These are phyloP conservation scores for Spodoptera picta DNA, from an alignment of 2,888 invertebrate genomes.

Conservation along the genomic window DNA sequence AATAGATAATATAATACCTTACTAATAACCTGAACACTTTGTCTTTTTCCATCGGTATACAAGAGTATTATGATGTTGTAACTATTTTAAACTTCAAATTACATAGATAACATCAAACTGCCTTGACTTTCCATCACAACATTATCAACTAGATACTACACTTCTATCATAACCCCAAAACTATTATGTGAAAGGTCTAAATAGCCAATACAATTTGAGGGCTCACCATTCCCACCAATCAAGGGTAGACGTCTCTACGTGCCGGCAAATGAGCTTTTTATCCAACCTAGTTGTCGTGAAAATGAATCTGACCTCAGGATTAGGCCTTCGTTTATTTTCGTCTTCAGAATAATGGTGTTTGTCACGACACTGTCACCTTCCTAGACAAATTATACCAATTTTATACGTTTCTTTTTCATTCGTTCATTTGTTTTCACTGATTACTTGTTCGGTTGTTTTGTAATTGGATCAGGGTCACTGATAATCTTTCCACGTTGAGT, in stretches of 20 bases:
- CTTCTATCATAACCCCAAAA: not conserved
- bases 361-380: constrained; percentile 58
- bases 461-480: constrained; percentile 32
- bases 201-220: constrained; percentile 1
- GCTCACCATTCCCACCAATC: constrained; percentile 15
- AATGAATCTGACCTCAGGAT: constrained; percentile 41
- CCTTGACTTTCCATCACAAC: not conserved
- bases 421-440: constrained; percentile 37
- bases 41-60: too few relatives aligned
- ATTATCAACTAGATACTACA: not conserved
- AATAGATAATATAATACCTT: too few relatives aligned
- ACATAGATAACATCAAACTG: too few relatives aligned
- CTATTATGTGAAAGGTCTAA: not conserved
- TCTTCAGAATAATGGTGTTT: constrained; percentile 52
- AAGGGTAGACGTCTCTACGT: not conserved
- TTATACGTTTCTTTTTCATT: constrained; percentile 39
- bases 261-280: constrained; percentile 21
- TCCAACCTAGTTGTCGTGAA: constrained; percentile 26
- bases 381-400: constrained; percentile 57
- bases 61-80: too few relatives aligned
- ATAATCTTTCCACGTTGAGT: constrained; percentile 33
- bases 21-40: too few relatives aligned
- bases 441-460: constrained; percentile 31
- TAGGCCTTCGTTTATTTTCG: constrained; percentile 55
- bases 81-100: too few relatives aligned